phyloP scores from a whole-genome alignment of 2,888 invertebrate species.

The Auanema freiburgensis region DNA sequence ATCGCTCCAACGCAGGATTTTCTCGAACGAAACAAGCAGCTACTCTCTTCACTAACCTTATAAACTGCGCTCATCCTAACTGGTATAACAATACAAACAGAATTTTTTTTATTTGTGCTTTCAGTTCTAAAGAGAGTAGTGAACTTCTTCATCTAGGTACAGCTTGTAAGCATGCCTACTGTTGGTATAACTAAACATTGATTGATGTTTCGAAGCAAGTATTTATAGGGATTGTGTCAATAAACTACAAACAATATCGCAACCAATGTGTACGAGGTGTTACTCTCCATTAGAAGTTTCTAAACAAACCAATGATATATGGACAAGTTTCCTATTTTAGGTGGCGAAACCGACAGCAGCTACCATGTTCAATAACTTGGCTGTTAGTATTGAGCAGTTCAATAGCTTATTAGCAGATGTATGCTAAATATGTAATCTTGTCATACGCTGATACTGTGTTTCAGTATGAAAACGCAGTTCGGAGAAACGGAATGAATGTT shows the following conservation, averaged over 20 bases:
- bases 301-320: neutral
- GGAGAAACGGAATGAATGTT: neutral
- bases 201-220: neutral
- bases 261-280: constrained; percentile 4
- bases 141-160: constrained; percentile 26
- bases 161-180: constrained; percentile 37
- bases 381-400: constrained; percentile 4
- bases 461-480: neutral
- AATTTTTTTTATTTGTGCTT: constrained; percentile 1
- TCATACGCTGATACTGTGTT: too few species aligned
- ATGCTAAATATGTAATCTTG: neutral
- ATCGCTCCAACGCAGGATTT: too few species aligned
- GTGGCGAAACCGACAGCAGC: constrained; percentile 8
- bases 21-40: too few species aligned
- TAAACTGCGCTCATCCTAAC: too few species aligned
- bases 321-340: neutral
- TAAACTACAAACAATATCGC: neutral
- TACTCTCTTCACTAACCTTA: too few species aligned
- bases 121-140: constrained; percentile 1
- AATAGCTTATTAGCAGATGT: constrained; percentile 5
- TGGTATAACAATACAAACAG: too few species aligned
- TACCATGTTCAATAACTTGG: constrained; percentile 3
- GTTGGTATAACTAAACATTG: constrained; percentile 25
- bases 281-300: constrained; percentile 8
- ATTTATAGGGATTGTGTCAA: constrained; percentile 18